Evolutionary conservation across 2,888 invertebrate species (phyloP).

Genomic region (Acanthosepion esculentum): DNA sequence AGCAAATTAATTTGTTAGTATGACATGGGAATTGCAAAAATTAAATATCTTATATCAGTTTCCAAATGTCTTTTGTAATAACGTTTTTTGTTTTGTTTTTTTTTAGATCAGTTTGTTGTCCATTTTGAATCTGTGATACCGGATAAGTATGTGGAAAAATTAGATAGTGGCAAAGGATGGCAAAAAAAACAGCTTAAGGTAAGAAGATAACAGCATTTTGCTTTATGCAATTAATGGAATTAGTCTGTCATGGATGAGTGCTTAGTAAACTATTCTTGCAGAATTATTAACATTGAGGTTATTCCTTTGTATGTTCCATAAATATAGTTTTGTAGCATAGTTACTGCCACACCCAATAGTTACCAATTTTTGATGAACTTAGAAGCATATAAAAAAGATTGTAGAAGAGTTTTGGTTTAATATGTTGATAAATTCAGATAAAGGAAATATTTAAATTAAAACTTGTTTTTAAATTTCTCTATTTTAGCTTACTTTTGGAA

Average conservation of each 20-base stretch:
- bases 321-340: background rate
- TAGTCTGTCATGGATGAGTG: too few relatives aligned
- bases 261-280: too few relatives aligned
- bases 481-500: conserved; percentile 54
- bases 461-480: background rate
- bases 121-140: conserved; percentile 69
- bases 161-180: conserved; percentile 57
- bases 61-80: background rate
- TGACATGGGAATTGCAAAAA: too few relatives aligned
- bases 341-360: background rate
- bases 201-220: conserved; percentile 24
- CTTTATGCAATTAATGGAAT: too few relatives aligned
- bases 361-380: background rate
- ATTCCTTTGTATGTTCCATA: background rate
- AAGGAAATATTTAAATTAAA: background rate
- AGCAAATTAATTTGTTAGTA: too few relatives aligned
- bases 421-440: too few relatives aligned
- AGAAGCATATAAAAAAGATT: background rate
- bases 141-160: conserved; percentile 58
- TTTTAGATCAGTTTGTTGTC: conserved; percentile 78
- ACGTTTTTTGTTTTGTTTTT: background rate
- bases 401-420: background rate
- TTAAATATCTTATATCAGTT: background rate
- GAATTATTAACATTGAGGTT: too few relatives aligned
- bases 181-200: conserved; percentile 62